Base-by-base conservation (phyloP, 2,888 invertebrate species). In the Caenorhabditis sp. region DNA sequence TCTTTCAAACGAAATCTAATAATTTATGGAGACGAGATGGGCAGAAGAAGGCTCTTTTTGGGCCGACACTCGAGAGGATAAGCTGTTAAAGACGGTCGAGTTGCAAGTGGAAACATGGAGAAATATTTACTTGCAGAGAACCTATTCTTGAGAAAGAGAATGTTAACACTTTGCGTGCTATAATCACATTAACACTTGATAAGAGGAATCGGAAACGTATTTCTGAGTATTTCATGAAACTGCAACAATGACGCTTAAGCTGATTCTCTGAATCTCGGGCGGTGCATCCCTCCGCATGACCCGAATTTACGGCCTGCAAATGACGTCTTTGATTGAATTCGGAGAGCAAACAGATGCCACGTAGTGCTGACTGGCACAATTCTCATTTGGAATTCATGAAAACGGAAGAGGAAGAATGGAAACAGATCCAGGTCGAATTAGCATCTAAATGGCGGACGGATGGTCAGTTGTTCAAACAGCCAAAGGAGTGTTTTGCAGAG, bases 1-100 rank as follows among this genome's bases (percentile, higher is more conserved):
- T 67, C 65, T 67, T 74, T 60, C 67, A 65, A 72, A 72, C 67
- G 35, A 67, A 76, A 68, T 76, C 68, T 68, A 76, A 76, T 68
- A 61, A 68, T 68, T 76, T 55, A 68, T 76, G 61, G 55, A 28
- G 40, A n/a, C n/a, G n/a, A n/a, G n/a, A n/a, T n/a, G n/a, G n/a
- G n/a, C n/a, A 26, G 55, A 55, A 18, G 37, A 26, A 40, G 6
- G 20, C 37, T 56, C 20, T 44, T 28, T n/a, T 44, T 28, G 28
- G 9, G 13, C 40, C 18, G 37, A 55, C 26, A 60, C 47, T 40
- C 22, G 24, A 60, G 62, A 8, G 69, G 58, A 67, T 56, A 61
- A 69, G 77, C 47, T 60, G 50, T 22, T 13, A 20, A 47, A 24
- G 50, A 28, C 32, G 24, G 28, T 15, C 28, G 55, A 60, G 44